These are phyloP conservation scores for Poecilus cupreus DNA, from an alignment of 2,888 invertebrate genomes.

Conservation along the genomic window DNA sequence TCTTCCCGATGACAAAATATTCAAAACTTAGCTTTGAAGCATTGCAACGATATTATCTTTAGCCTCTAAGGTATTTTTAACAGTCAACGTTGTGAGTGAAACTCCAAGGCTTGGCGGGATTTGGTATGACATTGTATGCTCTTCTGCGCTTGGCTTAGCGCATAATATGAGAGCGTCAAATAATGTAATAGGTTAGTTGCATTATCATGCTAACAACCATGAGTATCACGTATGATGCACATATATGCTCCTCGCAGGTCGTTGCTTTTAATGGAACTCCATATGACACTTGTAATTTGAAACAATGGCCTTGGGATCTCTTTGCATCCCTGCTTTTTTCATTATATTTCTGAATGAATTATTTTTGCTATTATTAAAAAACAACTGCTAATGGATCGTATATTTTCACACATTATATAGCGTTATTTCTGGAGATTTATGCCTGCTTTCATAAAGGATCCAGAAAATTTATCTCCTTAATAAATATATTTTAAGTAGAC, in stretches of 20 bases:
- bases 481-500: background rate
- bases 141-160: too few relatives aligned
- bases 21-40: too few relatives aligned
- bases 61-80: background rate
- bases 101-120: too few relatives aligned
- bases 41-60: background rate
- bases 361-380: too few relatives aligned
- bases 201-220: too few relatives aligned
- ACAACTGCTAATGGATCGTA: background rate
- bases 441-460: background rate
- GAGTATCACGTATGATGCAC: background rate
- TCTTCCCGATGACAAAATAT: too few relatives aligned
- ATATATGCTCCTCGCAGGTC: background rate
- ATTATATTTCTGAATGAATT: too few relatives aligned
- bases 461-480: background rate
- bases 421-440: slow-evolving; percentile 6
- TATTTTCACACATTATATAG: background rate
- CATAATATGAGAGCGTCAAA: too few relatives aligned
- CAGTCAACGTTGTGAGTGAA: background rate
- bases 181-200: too few relatives aligned
- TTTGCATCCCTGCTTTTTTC: background rate
- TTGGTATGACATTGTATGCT: too few relatives aligned
- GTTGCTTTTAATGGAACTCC: background rate
- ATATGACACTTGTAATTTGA: background rate
- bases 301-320: background rate